Percentiles rank a stretch among this genome's conserved stretches.
Conservation (phyloP, 1,140 invertebrate genomes). For the Leptestheria dahalacensis region DNA sequence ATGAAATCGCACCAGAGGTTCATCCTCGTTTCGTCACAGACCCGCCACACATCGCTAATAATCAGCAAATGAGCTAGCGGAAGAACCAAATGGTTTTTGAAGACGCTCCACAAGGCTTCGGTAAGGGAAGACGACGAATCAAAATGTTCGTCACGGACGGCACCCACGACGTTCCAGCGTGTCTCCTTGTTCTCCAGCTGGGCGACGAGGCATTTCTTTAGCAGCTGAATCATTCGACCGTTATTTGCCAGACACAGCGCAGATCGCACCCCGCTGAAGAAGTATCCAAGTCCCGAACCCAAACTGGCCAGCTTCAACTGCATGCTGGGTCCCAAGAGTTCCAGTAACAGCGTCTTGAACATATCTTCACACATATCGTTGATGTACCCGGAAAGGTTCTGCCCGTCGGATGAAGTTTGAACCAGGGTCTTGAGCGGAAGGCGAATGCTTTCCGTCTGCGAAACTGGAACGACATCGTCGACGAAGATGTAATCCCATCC, state of each 20-base stretch:
- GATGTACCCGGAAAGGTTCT: neutral
- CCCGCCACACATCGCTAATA: constrained; percentile 1
- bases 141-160: neutral
- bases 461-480: neutral
- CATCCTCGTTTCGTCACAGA: neutral
- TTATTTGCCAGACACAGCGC: neutral
- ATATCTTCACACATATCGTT: neutral
- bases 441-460: neutral
- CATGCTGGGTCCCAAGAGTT: constrained; percentile 1
- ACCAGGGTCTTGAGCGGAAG: neutral
- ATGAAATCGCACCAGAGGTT: constrained; percentile 5
- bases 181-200: neutral
- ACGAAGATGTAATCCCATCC: constrained; percentile 7
- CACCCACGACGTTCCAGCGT: neutral
- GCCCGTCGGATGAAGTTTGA: neutral
- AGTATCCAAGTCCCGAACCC: neutral
- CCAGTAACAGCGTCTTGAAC: constrained; percentile 3
- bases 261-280: neutral
- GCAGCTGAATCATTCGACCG: neutral
- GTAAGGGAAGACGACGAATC: constrained; percentile 1
- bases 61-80: neutral
- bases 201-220: constrained; percentile 2
- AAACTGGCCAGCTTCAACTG: neutral
- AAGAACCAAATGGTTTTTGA: constrained; percentile 1
- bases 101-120: constrained; percentile 2